These are phyloP conservation scores for Apodemia hepburni DNA, from an alignment of 2,888 invertebrate species.

Conservation along the genomic window DNA sequence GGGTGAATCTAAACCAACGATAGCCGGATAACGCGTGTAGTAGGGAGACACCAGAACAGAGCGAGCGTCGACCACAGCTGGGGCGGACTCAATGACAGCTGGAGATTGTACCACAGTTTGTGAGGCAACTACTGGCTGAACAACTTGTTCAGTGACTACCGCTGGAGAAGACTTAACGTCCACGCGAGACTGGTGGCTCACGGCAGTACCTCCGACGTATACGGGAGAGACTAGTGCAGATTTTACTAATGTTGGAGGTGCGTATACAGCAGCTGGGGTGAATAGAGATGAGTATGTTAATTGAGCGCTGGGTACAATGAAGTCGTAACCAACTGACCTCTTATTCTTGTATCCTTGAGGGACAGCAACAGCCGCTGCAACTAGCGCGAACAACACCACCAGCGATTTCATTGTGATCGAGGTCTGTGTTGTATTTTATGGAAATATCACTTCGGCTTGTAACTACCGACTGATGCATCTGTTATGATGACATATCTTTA, in stretches of 20 bases:
- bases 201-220: slow-evolving; percentile 49
- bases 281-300: slow-evolving; percentile 26
- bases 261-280: slow-evolving; percentile 36
- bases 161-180: slow-evolving; percentile 35
- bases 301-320: slow-evolving; percentile 34
- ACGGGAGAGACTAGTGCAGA: slow-evolving; percentile 35
- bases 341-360: slow-evolving; percentile 35
- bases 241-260: slow-evolving; percentile 29
- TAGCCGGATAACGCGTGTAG: too few species aligned
- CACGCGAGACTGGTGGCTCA: slow-evolving; percentile 68
- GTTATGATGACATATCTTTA: slow-evolving; percentile 41
- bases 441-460: slow-evolving; percentile 58
- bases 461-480: slow-evolving; percentile 29
- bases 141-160: too few species aligned
- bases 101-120: too few species aligned
- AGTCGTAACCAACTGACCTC: slow-evolving; percentile 42
- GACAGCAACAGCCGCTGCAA: slow-evolving; percentile 41
- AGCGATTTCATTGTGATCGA: slow-evolving; percentile 60
- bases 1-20: too few species aligned
- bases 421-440: slow-evolving; percentile 54
- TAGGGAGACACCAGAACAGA: too few species aligned
- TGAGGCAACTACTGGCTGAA: too few species aligned
- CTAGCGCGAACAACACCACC: slow-evolving; percentile 63
- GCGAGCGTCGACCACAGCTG: too few species aligned
- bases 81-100: too few species aligned